A percentile compares a stretch with the other conserved stretches of the same genome.
Evolutionary conservation across 1,140 invertebrate genomes (phyloP).

Genomic region (Calosoma granatense): DNA sequence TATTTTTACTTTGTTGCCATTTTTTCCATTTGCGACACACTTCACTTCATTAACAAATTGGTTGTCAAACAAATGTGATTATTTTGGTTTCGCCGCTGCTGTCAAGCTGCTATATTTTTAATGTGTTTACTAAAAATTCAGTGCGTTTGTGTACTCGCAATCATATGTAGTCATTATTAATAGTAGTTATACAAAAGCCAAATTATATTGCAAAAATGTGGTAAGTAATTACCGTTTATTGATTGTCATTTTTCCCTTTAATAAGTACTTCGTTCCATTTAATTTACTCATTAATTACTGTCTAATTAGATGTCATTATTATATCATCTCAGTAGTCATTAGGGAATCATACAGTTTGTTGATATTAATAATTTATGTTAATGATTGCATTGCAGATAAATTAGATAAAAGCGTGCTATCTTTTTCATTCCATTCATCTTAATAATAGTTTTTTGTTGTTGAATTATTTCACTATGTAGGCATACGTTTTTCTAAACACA

Average conservation of each 20-base stretch:
- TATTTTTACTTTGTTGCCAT: not conserved
- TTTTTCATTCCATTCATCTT: too few species aligned
- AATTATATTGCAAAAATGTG: constrained; percentile 6
- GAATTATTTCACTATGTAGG: too few species aligned
- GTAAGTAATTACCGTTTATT: constrained; percentile 7
- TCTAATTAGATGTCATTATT: not conserved
- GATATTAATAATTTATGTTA: too few species aligned
- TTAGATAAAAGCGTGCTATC: too few species aligned
- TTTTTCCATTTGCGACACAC: not conserved
- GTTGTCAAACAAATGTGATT: constrained; percentile 9
- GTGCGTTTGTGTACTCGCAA: not conserved
- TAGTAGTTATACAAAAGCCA: not conserved
- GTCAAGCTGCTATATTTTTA: constrained; percentile 9
- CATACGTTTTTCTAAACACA: too few species aligned
- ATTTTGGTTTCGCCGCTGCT: constrained; percentile 7
- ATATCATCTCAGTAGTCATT: too few species aligned
- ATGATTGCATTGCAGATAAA: too few species aligned
- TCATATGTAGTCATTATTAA: not conserved
- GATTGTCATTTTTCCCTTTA: constrained; percentile 5
- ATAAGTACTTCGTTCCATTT: not conserved
- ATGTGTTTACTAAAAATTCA: constrained; percentile 1
- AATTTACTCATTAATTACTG: not conserved
- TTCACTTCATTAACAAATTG: constrained; percentile 2
- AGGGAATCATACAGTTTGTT: too few species aligned
- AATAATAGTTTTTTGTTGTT: too few species aligned